Evolutionary conservation across 2,888 invertebrate genomes (phyloP).

Genomic region (Microctonus hyperodae): DNA sequence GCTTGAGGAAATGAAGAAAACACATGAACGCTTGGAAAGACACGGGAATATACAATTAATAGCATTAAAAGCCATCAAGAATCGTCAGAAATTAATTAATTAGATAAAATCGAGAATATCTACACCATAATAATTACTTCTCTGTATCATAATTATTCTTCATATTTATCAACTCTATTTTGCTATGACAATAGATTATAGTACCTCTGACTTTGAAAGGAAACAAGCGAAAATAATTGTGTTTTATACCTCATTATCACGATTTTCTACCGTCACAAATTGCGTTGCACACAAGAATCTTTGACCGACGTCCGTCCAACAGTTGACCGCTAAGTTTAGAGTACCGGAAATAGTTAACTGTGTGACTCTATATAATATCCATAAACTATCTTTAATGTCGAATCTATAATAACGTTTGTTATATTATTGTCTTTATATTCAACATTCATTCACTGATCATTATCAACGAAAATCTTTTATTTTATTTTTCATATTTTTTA

Average conservation of each 20-base stretch:
- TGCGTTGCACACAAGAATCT: constrained; percentile 39
- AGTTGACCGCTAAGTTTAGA: constrained; percentile 18
- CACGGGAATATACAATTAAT: constrained; percentile 47
- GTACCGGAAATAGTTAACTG: constrained; percentile 16
- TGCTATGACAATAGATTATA: background rate
- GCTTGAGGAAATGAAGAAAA: constrained; percentile 63
- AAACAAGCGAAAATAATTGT: constrained; percentile 43
- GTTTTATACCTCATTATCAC: constrained; percentile 41
- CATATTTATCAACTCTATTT: background rate
- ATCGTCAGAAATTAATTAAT: constrained; percentile 29
- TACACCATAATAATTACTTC: background rate
- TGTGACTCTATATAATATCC: background rate
- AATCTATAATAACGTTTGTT: background rate
- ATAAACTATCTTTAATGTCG: background rate
- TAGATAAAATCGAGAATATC: background rate
- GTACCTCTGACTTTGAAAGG: background rate
- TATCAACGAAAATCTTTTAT: background rate
- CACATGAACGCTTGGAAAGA: constrained; percentile 58
- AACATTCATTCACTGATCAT: background rate
- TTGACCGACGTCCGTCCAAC: constrained; percentile 13
- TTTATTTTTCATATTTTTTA: background rate
- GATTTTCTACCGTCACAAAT: constrained; percentile 44
- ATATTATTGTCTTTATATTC: background rate
- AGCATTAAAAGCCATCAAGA: constrained; percentile 31
- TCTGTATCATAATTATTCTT: background rate